phyloP scores from a whole-genome alignment of 2,888 invertebrate genomes.

The Eilema sororculum region DNA sequence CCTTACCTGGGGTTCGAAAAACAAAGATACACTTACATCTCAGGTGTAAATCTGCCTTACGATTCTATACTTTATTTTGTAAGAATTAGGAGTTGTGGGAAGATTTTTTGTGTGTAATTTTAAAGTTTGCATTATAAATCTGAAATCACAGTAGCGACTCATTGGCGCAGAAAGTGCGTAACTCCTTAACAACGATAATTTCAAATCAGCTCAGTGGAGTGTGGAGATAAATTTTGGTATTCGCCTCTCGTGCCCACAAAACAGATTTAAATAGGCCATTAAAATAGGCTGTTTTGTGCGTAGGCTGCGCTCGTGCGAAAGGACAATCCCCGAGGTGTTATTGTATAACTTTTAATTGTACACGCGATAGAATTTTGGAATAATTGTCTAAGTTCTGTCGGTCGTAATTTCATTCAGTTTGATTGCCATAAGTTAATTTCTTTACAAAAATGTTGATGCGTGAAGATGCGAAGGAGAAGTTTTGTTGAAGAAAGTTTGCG shows the following conservation, averaged over 20 bases:
- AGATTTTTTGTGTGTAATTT: constrained; percentile 30
- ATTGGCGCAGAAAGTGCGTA: constrained; percentile 74
- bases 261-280: constrained; percentile 76
- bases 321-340: constrained; percentile 43
- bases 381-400: constrained; percentile 35
- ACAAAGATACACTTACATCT: constrained; percentile 41
- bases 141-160: constrained; percentile 71
- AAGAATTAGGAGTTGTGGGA: neutral
- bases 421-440: constrained; percentile 13
- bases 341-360: constrained; percentile 49
- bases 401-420: constrained; percentile 20
- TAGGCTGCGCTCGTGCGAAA: constrained; percentile 35
- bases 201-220: constrained; percentile 72
- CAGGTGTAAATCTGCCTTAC: constrained; percentile 20
- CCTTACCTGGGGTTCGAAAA: constrained; percentile 65
- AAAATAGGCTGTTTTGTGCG: constrained; percentile 50
- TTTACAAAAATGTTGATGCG: constrained; percentile 8
- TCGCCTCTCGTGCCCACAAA: constrained; percentile 60
- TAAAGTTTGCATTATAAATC: constrained; percentile 68
- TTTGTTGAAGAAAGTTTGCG: neutral
- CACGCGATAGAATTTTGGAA: constrained; percentile 32
- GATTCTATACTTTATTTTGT: constrained; percentile 30
- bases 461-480: neutral
- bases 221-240: constrained; percentile 71
- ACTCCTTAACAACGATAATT: constrained; percentile 78